Evolutionary conservation across 2,888 invertebrate species (phyloP), one percentile per base, ranked within the genome.

Genomic region (Euplagia quadripunctaria): DNA sequence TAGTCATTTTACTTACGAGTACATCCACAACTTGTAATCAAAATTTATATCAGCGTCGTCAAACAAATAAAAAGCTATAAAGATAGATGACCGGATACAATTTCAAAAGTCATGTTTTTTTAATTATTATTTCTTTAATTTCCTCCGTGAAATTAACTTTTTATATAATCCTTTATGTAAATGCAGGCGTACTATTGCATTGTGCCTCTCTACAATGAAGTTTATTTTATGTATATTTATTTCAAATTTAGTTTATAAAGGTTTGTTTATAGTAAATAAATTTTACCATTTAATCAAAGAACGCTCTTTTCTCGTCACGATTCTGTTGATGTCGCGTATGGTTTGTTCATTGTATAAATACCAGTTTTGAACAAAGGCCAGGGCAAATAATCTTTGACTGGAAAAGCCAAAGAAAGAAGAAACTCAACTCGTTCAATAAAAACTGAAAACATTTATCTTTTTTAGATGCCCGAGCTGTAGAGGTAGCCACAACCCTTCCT

Each of bases 401-500:
- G 31, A 9, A 55, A 61, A 61, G 58, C 20, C 20, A 9, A 12
- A 12, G 20, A 11, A 31, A 5, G 12, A 11, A 58, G 58, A 3
- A 31, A 61, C 1, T 1, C 7, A 31, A 7, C 1, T 5, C 12
- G 14, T 61, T 61, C 7, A 61, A 14, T 6, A 31, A 14, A 61
- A 31, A 61, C 31, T 31, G 5, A 31, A 61, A 6, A 31, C 1
- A 14, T 4, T 20, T 31, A 14, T 6, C 20, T 55, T 42, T 89
- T 90, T 52, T 83, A 94, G 93, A 86, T 88, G 83, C 86, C 16
- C 75, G 82, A 64, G 87, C 88, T 12, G 84, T 92, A 75, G 91
- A 93, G 79, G 88, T 90, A 51, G 91, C 88, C 0, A 94, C 94
- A 11, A 79, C 87, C 41, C 68, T 94, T 43, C 94, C 94, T 6